Percentiles rank a stretch among this genome's conserved stretches.
These are phyloP conservation scores for Amia ocellicauda DNA, from an alignment of 2,113 vertebrate species.

Conservation along the genomic window DNA sequence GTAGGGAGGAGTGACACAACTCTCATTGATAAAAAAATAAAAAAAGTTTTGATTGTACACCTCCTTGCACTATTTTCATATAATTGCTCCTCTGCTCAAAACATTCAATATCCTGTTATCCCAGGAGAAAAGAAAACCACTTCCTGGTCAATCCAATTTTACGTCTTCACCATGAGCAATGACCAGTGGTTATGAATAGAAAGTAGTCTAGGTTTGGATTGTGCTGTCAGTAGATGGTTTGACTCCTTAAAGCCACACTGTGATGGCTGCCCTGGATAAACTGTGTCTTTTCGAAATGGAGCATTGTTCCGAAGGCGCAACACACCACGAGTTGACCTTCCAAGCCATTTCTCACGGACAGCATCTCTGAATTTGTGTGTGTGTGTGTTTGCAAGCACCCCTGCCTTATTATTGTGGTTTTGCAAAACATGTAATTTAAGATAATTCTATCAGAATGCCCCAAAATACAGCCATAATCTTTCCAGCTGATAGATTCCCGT, in stretches of 20 bases:
- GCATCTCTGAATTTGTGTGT: conserved; percentile 13
- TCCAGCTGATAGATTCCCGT: background rate
- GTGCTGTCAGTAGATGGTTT: conserved; percentile 39
- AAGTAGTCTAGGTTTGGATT: too few species aligned
- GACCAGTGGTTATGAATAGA: too few species aligned
- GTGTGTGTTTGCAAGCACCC: conserved; percentile 17
- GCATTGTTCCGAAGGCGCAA: conserved; percentile 6
- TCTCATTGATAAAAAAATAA: too few species aligned
- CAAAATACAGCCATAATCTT: conserved; percentile 6
- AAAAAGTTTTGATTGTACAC: too few species aligned
- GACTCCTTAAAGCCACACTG: conserved; percentile 49
- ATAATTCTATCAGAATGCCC: conserved; percentile 16
- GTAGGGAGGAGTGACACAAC: too few species aligned
- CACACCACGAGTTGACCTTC: conserved; percentile 30
- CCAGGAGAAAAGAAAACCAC: too few species aligned
- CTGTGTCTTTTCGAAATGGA: conserved; percentile 19
- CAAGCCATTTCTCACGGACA: conserved; percentile 21
- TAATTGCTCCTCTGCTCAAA: too few species aligned
- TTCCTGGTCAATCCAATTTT: too few species aligned
- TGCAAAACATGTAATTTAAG: background rate
- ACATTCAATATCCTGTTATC: too few species aligned
- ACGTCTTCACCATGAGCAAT: too few species aligned
- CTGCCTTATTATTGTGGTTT: conserved; percentile 12
- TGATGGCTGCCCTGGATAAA: conserved; percentile 12
- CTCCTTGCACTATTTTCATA: too few species aligned